Evolutionary conservation across 1,140 invertebrate genomes (phyloP).

Genomic region (Pteromalus puparum): DNA sequence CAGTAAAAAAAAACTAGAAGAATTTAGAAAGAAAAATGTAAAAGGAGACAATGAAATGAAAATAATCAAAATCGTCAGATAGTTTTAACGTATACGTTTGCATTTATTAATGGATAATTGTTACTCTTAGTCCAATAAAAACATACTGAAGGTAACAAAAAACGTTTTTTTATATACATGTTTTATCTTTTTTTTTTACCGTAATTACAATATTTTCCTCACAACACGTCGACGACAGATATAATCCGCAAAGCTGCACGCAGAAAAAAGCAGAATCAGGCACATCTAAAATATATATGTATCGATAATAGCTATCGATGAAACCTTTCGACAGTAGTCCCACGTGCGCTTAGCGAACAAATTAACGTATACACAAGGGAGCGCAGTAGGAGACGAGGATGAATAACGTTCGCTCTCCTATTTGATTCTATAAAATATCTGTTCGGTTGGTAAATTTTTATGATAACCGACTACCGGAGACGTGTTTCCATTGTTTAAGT

Average conservation of each 20-base stretch:
- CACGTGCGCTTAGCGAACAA: neutral
- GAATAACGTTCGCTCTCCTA: neutral
- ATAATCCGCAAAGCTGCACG: conserved; percentile 14
- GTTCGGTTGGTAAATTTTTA: neutral
- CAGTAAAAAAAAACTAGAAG: conserved; percentile 2
- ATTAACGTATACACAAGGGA: neutral
- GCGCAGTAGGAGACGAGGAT: neutral
- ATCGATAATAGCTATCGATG: neutral
- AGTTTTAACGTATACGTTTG: conserved; percentile 35
- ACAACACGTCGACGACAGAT: conserved; percentile 31
- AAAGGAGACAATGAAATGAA: neutral
- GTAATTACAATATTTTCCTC: conserved; percentile 38
- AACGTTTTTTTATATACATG: conserved; percentile 37
- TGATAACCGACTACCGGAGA: neutral
- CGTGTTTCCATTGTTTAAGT: neutral
- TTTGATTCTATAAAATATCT: neutral
- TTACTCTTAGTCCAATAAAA: conserved; percentile 29
- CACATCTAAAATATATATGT: conserved; percentile 6
- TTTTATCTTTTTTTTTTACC: conserved; percentile 29
- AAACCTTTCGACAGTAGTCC: neutral
- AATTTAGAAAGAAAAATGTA: neutral
- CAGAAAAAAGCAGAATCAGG: conserved; percentile 14
- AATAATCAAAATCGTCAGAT: conserved; percentile 10
- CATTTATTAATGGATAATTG: conserved; percentile 36
- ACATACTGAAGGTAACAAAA: conserved; percentile 30